Evolutionary conservation across 2,113 vertebrate genomes (phyloP).

Genomic region (Corythornis vintsioides): DNA sequence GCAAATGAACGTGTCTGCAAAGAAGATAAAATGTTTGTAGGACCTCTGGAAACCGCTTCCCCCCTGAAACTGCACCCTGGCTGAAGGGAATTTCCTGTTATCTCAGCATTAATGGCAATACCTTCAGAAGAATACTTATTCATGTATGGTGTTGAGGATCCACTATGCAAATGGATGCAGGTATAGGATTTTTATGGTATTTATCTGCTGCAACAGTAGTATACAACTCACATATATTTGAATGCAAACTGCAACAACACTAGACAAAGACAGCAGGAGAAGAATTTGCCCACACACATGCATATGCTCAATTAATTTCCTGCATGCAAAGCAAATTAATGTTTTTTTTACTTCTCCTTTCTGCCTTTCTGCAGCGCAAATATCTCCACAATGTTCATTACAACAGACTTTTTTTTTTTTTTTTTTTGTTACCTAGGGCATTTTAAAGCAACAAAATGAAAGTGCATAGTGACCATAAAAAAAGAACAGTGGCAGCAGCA

Average conservation of each 20-base stretch:
- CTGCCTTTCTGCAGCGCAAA: neutral
- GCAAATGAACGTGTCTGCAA: neutral
- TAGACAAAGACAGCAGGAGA: neutral
- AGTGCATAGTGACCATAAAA: neutral
- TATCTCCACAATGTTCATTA: neutral
- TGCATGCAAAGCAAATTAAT: slow-evolving; percentile 14
- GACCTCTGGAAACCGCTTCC: neutral
- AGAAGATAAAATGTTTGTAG: neutral
- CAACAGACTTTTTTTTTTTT: neutral
- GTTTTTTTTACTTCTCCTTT: slow-evolving; percentile 18
- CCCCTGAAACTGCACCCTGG: neutral
- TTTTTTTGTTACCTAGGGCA: neutral
- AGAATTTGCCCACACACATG: neutral
- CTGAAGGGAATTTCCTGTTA: neutral
- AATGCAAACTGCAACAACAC: neutral
- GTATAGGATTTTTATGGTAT: neutral
- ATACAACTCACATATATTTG: neutral
- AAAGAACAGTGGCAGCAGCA: neutral
- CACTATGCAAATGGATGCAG: neutral
- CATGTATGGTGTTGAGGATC: neutral
- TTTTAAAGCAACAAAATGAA: neutral
- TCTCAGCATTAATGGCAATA: neutral
- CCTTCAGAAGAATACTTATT: neutral
- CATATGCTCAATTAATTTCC: slow-evolving; percentile 1
- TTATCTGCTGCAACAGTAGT: neutral